Conservation (phyloP, 2,797 vertebrate species). For the Coracias cyanogaster region DNA sequence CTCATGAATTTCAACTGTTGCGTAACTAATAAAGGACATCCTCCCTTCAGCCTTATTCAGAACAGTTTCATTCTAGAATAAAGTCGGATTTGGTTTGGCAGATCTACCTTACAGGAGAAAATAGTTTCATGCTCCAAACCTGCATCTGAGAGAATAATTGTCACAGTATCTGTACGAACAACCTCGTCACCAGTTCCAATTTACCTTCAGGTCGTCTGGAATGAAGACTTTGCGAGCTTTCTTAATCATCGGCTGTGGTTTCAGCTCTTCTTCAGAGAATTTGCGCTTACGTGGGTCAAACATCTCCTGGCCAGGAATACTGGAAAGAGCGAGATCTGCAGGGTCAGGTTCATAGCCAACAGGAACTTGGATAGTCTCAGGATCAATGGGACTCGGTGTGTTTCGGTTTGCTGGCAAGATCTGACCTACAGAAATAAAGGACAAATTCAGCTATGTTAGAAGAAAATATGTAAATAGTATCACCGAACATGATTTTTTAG, state of each 20-base stretch:
- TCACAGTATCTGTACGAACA: background rate
- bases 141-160: background rate
- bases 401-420: conserved; percentile 87
- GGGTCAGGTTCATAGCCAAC: conserved; percentile 94
- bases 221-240: conserved; percentile 98
- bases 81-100: background rate
- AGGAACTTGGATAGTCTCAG: conserved; percentile 94
- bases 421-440: conserved; percentile 77
- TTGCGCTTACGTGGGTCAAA: conserved; percentile 98
- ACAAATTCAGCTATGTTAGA: background rate
- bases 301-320: conserved; percentile 95
- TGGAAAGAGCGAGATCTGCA: conserved; percentile 95
- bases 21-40: conserved; percentile 18
- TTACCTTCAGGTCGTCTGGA: conserved; percentile 97
- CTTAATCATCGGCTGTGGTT: conserved; percentile 99
- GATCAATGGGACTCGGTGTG: conserved; percentile 95
- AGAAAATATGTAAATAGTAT: background rate
- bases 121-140: background rate
- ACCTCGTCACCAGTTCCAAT: conserved; percentile 80
- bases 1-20: conserved; percentile 49
- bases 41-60: background rate
- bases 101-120: background rate
- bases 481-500: background rate
- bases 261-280: conserved; percentile 95
- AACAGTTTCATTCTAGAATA: background rate